These are phyloP conservation scores for Pseudochirops corinnae DNA, from an alignment of 2,797 vertebrate species.

Conservation along the genomic window DNA sequence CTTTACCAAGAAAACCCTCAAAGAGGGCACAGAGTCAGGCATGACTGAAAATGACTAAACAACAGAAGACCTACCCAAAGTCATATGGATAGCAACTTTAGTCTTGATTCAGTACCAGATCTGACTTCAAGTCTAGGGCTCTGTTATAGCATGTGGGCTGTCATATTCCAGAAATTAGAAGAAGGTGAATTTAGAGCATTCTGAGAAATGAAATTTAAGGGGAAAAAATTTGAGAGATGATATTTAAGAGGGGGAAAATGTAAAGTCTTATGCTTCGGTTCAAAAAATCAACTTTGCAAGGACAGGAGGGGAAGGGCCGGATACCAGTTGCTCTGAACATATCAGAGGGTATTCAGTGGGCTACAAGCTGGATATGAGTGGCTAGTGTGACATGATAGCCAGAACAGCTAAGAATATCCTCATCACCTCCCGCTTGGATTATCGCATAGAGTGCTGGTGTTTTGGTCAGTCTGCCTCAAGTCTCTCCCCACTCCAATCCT, in stretches of 20 bases:
- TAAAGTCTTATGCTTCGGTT: neutral
- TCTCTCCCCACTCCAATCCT: neutral
- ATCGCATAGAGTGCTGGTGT: neutral
- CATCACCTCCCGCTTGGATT: neutral
- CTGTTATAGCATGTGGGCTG: neutral
- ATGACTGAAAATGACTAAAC: neutral
- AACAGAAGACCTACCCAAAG: neutral
- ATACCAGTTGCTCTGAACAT: neutral
- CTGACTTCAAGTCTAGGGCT: neutral
- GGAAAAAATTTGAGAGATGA: neutral
- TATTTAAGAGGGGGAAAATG: neutral
- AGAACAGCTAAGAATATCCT: neutral
- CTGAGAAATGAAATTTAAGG: neutral
- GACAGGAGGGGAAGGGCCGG: neutral
- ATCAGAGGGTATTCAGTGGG: neutral
- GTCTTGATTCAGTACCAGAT: neutral
- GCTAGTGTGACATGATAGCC: neutral
- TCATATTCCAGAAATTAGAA: neutral
- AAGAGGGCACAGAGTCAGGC: neutral
- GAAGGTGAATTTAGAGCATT: neutral
- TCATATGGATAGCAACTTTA: neutral
- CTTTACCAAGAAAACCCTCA: neutral
- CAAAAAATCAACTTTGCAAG: neutral
- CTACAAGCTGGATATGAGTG: neutral
- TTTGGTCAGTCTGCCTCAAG: neutral